Evolutionary conservation across 1,140 invertebrate species (phyloP), one percentile per base, ranked within the genome.

Genomic region (Druon quercuslanigerum): DNA sequence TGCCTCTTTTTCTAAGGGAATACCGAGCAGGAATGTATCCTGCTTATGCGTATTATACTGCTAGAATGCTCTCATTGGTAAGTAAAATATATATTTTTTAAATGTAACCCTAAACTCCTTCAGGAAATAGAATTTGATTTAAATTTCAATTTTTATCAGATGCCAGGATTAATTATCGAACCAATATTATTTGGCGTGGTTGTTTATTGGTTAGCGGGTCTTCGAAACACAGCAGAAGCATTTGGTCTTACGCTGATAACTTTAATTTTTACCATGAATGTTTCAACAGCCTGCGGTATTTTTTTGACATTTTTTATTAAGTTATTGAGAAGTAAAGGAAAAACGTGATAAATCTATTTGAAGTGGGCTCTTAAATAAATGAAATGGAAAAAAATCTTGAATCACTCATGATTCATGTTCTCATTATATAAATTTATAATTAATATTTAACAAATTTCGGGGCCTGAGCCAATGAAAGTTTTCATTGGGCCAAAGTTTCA

Each of bases 281-380:
- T 96, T n/a, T 94, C 96, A 13, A 94, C 95, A 13, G 95, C 96
- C 74, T 97, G 96, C 89, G 96, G 96, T 95, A 93, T 92, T 87
- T n/a, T n/a, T n/a, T n/a, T n/a, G n/a, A n/a, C n/a, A n/a, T n/a
- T n/a, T n/a, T 33, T 33, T 33, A 33, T 33, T 33, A 5, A 33
- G 25, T 33, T 2, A 33, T 33, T 33, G 25, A 33, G 25, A 5
- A 33, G 2, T 33, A 5, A 33, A 4, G 2, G 25, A 33, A 3
- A 33, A 33, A 33, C 25, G 25, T 33, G 4, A 33, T 33, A 33
- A 33, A 33, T 33, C 5, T 33, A 33, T 33, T 33, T 33, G 25
- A 33, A 33, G 5, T 3, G 5, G 25, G 25, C 25, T 2, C 3
- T 25, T 25, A 25, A 25, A 25, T 25, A 25, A 25, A 25, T 25